phyloP scores from a whole-genome alignment of 2,113 vertebrate species.

The Eptesicus fuscus region DNA sequence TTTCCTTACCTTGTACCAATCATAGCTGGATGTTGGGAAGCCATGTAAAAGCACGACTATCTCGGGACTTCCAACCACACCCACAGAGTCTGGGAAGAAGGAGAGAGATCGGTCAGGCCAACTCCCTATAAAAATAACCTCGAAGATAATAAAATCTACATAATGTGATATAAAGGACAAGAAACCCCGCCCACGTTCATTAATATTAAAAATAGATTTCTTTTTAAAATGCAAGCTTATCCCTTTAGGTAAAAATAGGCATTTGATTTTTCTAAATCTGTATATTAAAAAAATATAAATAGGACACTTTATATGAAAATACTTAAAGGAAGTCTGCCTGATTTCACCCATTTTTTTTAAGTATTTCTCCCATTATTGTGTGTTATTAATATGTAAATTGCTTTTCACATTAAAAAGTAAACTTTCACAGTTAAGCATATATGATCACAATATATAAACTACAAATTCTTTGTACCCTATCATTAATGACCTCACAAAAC shows the following conservation, averaged over 20 bases:
- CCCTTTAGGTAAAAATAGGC: neutral
- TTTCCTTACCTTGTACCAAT: constrained; percentile 94
- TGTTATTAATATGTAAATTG: neutral
- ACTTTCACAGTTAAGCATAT: neutral
- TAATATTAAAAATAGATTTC: neutral
- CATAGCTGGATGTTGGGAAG: constrained; percentile 96
- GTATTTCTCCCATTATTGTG: neutral
- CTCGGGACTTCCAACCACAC: constrained; percentile 91
- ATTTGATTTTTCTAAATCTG: neutral
- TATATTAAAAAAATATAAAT: neutral
- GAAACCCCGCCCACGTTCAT: neutral
- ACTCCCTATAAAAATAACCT: neutral
- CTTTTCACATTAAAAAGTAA: constrained; percentile 27
- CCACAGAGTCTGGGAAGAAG: constrained; percentile 84
- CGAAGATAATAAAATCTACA: neutral
- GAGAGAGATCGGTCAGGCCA: neutral
- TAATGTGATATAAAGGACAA: neutral
- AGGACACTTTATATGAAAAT: constrained; percentile 4
- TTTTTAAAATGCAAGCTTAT: constrained; percentile 8
- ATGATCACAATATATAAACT: neutral
- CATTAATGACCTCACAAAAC: neutral
- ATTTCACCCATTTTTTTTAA: neutral
- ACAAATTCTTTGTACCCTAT: neutral
- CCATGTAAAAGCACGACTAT: constrained; percentile 91
- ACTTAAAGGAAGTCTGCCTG: neutral